These are phyloP conservation scores for Taenioides sp. DNA, from an alignment of 2,797 vertebrate species.

Conservation along the genomic window DNA sequence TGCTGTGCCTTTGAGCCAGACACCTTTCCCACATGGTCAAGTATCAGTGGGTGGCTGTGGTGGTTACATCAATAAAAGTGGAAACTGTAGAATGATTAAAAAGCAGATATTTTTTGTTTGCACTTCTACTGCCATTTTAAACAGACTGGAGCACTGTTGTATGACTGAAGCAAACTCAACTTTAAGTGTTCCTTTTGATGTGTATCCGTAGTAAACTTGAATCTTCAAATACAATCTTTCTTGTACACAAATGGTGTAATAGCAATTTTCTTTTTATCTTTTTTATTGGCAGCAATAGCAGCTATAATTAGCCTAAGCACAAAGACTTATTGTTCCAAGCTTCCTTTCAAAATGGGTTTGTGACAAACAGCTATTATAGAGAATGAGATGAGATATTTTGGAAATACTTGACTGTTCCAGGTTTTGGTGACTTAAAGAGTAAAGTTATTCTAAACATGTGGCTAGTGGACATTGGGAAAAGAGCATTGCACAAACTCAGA, in stretches of 20 bases:
- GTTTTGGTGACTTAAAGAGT: not conserved
- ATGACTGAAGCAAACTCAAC: not conserved
- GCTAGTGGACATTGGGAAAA: not conserved
- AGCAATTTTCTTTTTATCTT: not conserved
- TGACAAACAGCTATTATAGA: not conserved
- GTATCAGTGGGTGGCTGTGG: not conserved
- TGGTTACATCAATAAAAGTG: not conserved
- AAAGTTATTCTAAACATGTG: not conserved
- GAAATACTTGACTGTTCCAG: not conserved
- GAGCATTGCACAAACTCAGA: constrained; percentile 1
- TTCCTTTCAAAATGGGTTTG: not conserved
- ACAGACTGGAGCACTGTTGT: not conserved
- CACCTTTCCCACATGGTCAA: not conserved
- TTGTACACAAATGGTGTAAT: not conserved
- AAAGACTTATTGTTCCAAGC: not conserved
- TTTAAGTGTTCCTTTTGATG: not conserved
- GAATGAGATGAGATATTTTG: not conserved
- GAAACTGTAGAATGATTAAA: not conserved
- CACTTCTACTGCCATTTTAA: not conserved
- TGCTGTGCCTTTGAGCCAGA: not conserved
- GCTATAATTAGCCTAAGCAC: not conserved
- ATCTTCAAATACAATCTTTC: not conserved
- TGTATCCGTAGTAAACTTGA: too few relatives aligned
- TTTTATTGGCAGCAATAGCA: not conserved
- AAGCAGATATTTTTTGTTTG: not conserved